These are phyloP conservation scores for Tenthredo notha DNA, from an alignment of 2,888 invertebrate species.

Conservation along the genomic window DNA sequence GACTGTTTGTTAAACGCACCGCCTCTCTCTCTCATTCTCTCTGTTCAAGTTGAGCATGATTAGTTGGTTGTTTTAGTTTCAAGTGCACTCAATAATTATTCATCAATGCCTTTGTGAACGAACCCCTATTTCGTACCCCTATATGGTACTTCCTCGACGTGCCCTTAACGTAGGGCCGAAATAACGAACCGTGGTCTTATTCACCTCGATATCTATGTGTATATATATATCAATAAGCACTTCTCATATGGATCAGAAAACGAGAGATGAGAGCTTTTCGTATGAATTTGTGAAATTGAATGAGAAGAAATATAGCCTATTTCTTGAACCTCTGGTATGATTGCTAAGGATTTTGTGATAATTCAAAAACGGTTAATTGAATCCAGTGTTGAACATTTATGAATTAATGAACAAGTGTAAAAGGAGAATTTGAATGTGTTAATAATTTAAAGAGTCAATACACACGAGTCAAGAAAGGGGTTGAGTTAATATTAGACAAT, in stretches of 20 bases:
- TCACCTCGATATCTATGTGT: not conserved
- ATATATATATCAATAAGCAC: not conserved
- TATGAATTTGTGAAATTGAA: not conserved
- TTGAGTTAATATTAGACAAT: not conserved
- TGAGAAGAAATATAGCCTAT: not conserved
- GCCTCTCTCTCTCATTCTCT: not conserved
- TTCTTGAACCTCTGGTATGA: not conserved
- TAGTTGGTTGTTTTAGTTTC: slow-evolving; percentile 74
- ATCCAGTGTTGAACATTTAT: not conserved
- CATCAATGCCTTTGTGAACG: slow-evolving; percentile 70
- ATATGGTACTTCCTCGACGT: not conserved
- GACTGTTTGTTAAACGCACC: slow-evolving; percentile 40
- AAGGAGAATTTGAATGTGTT: not conserved
- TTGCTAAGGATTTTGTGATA: not conserved
- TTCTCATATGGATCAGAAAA: not conserved
- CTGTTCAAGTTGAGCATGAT: slow-evolving; percentile 69
- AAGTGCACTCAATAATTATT: slow-evolving; percentile 74
- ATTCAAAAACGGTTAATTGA: not conserved
- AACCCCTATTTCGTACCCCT: slow-evolving; percentile 15
- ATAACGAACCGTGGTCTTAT: not conserved
- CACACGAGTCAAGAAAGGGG: slow-evolving; percentile 1
- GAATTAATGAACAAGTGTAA: not conserved
- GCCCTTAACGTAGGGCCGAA: not conserved
- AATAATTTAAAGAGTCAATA: not conserved
- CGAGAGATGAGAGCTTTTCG: not conserved